Conservation (phyloP, 2,113 vertebrate genomes). For the Chaetorhynchus papuensis region DNA sequence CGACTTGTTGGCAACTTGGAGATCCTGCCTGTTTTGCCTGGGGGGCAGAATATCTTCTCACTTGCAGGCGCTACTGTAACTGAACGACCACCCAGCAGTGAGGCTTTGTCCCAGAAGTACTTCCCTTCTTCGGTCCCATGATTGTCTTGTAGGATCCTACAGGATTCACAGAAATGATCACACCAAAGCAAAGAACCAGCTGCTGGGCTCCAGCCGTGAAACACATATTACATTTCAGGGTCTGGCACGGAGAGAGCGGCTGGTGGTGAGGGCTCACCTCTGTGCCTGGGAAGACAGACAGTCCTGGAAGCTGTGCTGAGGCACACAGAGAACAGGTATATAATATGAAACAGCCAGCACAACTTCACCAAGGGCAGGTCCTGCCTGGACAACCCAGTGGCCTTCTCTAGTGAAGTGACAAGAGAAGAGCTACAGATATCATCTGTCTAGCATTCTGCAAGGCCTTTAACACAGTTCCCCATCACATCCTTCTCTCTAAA, state of each 20-base stretch:
- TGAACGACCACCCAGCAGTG: rapidly evolving
- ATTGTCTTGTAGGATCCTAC: neutral
- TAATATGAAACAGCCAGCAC: neutral
- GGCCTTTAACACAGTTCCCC: neutral
- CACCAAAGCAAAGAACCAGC: neutral
- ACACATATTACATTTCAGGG: neutral
- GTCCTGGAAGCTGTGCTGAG: neutral
- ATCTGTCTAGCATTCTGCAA: neutral
- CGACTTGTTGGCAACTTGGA: neutral
- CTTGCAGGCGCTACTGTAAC: neutral
- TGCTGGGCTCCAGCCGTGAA: neutral
- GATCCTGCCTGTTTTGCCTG: neutral
- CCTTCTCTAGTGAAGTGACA: neutral
- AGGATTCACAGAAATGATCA: neutral
- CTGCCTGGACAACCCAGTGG: neutral
- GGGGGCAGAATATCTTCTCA: neutral
- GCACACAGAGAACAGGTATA: neutral
- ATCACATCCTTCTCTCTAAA: neutral
- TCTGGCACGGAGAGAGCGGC: neutral
- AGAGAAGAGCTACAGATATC: neutral
- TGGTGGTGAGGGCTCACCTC: neutral
- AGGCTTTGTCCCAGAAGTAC: neutral
- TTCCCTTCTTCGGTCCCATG: neutral
- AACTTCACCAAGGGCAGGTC: neutral
- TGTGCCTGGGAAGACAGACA: neutral